These are phyloP conservation scores for Elegia similella DNA, from an alignment of 2,888 invertebrate genomes.

Conservation along the genomic window DNA sequence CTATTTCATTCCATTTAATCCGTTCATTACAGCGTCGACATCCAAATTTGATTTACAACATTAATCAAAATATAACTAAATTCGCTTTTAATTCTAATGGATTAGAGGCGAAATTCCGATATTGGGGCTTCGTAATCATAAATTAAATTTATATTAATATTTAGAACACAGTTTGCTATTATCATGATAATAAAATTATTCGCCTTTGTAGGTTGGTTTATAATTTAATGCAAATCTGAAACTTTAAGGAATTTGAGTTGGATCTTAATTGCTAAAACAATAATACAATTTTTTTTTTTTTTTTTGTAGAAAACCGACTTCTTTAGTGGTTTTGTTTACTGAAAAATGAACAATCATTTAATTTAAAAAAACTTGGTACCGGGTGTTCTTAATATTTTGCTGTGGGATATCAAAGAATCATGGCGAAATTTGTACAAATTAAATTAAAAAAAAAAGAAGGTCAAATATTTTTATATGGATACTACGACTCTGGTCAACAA, in stretches of 20 bases:
- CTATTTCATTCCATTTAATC: conserved; percentile 17
- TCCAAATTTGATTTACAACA: conserved; percentile 17
- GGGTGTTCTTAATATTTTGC: too few species aligned
- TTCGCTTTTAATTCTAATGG: conserved; percentile 10
- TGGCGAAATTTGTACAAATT: too few species aligned
- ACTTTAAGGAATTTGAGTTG: not conserved
- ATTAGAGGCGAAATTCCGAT: conserved; percentile 11
- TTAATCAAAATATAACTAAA: conserved; percentile 14
- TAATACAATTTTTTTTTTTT: too few species aligned
- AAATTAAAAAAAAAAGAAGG: too few species aligned
- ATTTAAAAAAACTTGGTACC: too few species aligned
- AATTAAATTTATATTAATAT: not conserved
- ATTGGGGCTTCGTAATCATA: not conserved
- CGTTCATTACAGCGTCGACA: conserved; percentile 15
- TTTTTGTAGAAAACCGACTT: too few species aligned
- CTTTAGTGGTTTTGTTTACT: too few species aligned
- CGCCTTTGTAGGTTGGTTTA: not conserved
- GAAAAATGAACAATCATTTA: too few species aligned
- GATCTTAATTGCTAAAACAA: not conserved
- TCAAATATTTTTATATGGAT: too few species aligned
- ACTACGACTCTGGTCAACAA: too few species aligned
- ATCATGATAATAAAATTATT: conserved; percentile 2
- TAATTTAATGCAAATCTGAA: not conserved
- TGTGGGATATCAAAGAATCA: too few species aligned
- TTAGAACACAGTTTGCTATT: not conserved